phyloP scores from a whole-genome alignment of 2,113 vertebrate genomes.

The Chauna torquata region DNA sequence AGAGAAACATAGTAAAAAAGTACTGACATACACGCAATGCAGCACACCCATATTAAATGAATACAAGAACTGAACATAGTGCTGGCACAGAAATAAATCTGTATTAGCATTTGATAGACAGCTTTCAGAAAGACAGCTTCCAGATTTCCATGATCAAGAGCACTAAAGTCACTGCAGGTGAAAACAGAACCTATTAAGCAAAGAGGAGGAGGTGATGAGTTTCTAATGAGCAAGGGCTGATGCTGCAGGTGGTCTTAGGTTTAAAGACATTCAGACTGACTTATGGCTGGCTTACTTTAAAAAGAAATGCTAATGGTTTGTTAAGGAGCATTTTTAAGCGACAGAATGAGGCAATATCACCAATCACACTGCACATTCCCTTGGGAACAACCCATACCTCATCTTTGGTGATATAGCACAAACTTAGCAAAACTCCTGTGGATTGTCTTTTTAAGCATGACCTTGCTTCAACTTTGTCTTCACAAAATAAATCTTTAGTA shows the following conservation, averaged over 20 bases:
- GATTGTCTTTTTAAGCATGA: neutral
- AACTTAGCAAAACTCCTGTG: neutral
- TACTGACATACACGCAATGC: rapidly evolving
- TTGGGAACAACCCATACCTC: neutral
- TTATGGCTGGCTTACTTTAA: neutral
- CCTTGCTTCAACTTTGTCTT: neutral
- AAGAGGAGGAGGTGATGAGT: neutral
- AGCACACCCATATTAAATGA: rapidly evolving
- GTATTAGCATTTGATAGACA: neutral
- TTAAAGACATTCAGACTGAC: neutral
- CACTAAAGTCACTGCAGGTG: neutral
- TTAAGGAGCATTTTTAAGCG: neutral
- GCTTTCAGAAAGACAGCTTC: neutral
- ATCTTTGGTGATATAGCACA: neutral
- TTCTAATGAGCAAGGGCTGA: neutral
- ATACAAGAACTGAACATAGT: neutral
- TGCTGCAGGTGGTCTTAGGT: neutral
- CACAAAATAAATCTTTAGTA: neutral
- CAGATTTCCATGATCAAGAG: neutral
- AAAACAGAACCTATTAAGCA: neutral
- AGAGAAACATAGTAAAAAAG: neutral
- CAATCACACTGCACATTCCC: neutral
- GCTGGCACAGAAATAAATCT: neutral
- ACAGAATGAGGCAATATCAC: neutral
- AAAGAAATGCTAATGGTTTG: neutral